phyloP scores from a whole-genome alignment of 2,797 vertebrate genomes.

The Holocentrus rufus region DNA sequence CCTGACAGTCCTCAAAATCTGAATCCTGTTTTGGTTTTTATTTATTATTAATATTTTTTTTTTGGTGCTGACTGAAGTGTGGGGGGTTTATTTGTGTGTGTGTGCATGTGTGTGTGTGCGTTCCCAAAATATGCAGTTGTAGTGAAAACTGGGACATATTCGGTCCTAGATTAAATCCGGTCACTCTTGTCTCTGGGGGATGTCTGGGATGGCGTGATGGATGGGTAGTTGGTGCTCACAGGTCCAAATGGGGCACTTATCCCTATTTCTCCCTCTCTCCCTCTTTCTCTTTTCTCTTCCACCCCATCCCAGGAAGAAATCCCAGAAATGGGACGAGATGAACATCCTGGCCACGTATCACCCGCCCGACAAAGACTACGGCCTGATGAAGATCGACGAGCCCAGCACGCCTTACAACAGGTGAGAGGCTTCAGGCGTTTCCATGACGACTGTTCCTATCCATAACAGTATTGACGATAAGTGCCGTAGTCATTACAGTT shows the following conservation, averaged over 20 bases:
- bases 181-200: constrained; percentile 43
- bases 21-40: neutral
- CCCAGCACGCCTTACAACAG: constrained; percentile 96
- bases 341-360: constrained; percentile 99
- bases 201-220: constrained; percentile 37
- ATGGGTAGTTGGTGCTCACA: constrained; percentile 17
- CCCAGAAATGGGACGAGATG: constrained; percentile 99
- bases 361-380: constrained; percentile 96
- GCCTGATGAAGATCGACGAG: constrained; percentile 99
- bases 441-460: neutral
- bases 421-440: constrained; percentile 66
- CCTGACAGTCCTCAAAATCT: constrained; percentile 11
- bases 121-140: constrained; percentile 58
- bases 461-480: too few species aligned
- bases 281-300: constrained; percentile 28
- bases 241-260: constrained; percentile 36
- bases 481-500: too few species aligned
- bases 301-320: constrained; percentile 90
- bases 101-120: too few species aligned
- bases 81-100: constrained; percentile 23
- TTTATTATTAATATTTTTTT: too few species aligned
- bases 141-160: constrained; percentile 67
- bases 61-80: constrained; percentile 24
- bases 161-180: constrained; percentile 63
- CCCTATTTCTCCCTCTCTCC: constrained; percentile 24